phyloP scores from a whole-genome alignment of 2,888 invertebrate species.

The Ochlodes sylvanus region DNA sequence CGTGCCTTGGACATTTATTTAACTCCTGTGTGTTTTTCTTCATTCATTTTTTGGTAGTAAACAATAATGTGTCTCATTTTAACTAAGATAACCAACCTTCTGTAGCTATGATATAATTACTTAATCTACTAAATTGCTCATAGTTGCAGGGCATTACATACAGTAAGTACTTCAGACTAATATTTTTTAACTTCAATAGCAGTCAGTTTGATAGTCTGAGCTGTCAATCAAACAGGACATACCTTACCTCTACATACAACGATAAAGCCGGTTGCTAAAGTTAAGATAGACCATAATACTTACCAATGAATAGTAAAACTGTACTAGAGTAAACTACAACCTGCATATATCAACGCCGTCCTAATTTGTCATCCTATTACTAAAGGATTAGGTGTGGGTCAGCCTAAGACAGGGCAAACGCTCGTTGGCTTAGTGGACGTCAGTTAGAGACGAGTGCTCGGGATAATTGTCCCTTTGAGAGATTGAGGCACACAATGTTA shows the following conservation, averaged over 20 bases:
- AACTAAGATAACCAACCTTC: no score
- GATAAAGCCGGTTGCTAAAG: no score
- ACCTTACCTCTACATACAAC: no score
- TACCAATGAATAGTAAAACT: neutral
- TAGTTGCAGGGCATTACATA: no score
- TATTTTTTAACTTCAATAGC: no score
- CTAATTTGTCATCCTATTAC: constrained; percentile 37
- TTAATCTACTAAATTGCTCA: no score
- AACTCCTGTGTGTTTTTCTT: constrained; percentile 2
- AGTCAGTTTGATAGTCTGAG: no score
- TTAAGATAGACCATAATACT: no score
- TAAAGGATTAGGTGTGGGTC: constrained; percentile 32
- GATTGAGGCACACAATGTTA: constrained; percentile 16
- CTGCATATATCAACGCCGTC: constrained; percentile 23
- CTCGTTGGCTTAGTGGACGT: constrained; percentile 34
- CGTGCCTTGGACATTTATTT: constrained; percentile 60
- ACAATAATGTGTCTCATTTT: no score
- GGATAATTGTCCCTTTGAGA: constrained; percentile 31
- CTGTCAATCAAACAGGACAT: no score
- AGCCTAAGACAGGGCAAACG: constrained; percentile 34
- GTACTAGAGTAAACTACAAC: neutral
- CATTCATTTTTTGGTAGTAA: neutral
- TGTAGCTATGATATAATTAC: no score
- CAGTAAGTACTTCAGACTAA: no score
- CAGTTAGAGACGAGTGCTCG: constrained; percentile 33